Base-by-base conservation (phyloP, 2,888 invertebrate species). In the Sphecodes monilicornis region DNA sequence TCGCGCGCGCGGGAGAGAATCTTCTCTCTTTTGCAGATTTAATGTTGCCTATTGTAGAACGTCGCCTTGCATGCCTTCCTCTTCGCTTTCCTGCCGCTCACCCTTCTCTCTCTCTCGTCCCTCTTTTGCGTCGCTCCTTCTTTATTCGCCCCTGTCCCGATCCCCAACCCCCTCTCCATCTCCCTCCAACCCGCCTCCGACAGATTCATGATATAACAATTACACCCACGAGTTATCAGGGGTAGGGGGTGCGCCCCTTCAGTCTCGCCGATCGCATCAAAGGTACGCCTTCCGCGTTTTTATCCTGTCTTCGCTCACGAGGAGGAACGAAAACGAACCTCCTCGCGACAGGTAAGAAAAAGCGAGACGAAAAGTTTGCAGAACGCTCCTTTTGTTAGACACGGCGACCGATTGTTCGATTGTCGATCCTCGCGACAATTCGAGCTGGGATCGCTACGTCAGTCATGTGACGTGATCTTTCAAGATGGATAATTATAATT, bases 11-110 rank as follows among this genome's bases (percentile, higher is more conserved):
- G 75, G 71, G 75, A 80, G 78, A 84, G 89, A 88, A 82, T 80
- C 88, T 82, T 82, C 82, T 90, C 91, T 92, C 92, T 92, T 92
- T 92, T 92, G 92, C 92, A 92, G 92, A 92, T 92, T 92, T 92
- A 92, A 92, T 92, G 92, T 92, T 91, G 91, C 89, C 92, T 91
- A 92, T 92, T 92, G 92, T 92, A 89, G 86, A 89, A 84, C 87
- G 89, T 88, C 90, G 90, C 87, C 91, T 91, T 91, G 91, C 92
- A 91, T 92, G 91, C 90, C 91, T 91, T 91, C 87, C 91, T 90
- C 88, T 80, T 78, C 88, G 88, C 86, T 82, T 90, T 89, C 89
- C 91, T 81, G 43, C 22, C 66, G 22, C 11, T 36, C 18, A 18
- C 36, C 66, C 16, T 22, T 13, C 29, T 26, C 60, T 26, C 29